Conservation (phyloP, 2,113 vertebrate genomes). For the Aplodontia rufa region DNA sequence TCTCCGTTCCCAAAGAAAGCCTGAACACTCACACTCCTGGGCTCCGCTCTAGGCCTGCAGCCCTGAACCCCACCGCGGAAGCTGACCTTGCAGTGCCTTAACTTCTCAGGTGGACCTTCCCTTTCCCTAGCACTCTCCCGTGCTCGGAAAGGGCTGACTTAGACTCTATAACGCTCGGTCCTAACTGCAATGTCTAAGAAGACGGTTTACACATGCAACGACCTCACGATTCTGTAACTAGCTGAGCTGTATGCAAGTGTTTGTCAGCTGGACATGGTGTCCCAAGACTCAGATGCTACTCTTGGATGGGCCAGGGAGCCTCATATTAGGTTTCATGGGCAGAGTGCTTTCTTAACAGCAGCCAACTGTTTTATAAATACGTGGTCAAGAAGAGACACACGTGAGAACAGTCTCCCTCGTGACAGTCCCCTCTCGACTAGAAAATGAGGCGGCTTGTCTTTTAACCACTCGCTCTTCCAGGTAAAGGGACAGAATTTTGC, state of each 20-base stretch:
- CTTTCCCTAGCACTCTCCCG: neutral
- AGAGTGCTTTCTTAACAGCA: neutral
- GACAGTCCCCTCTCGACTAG: neutral
- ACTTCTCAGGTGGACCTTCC: neutral
- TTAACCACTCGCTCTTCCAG: neutral
- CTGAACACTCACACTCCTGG: neutral
- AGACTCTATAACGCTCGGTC: neutral
- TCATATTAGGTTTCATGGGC: neutral
- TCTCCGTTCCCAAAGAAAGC: neutral
- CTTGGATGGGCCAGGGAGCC: neutral
- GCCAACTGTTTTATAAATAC: constrained; percentile 1
- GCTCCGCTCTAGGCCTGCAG: neutral
- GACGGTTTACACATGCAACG: neutral
- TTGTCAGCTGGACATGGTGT: neutral
- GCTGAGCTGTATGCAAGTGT: neutral
- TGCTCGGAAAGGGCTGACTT: neutral
- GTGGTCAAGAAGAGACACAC: neutral
- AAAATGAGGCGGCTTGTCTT: neutral
- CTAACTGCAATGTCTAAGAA: neutral
- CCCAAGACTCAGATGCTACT: neutral
- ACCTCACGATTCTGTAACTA: neutral
- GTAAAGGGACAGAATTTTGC: neutral
- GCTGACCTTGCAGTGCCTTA: neutral
- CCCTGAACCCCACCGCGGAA: neutral
- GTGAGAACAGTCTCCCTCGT: neutral